Evolutionary conservation across 2,113 vertebrate species (phyloP), one percentile per base, ranked within the genome.

Genomic region (Ivindomyrus marchei): DNA sequence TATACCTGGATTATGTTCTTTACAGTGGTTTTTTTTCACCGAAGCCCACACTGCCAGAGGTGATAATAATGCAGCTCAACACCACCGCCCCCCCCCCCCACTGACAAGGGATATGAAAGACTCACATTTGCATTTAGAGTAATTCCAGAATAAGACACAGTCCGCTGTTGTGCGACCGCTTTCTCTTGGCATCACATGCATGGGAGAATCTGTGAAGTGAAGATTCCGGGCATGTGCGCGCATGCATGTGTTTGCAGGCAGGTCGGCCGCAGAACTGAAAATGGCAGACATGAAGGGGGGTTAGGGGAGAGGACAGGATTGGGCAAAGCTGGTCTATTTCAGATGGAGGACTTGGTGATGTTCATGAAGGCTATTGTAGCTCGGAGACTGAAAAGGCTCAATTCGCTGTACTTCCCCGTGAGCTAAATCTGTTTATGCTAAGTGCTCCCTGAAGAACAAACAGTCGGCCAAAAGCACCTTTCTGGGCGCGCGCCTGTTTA

Each of bases 321-420:
- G 90, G 91, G 91, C 83, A 89, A 90, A 91, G 88, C 92, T 92
- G 88, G 87, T 92, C 93, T 94, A 95, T 92, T 93, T 91, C 90
- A 92, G 91, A 91, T 90, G 88, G 89, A 91, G 91, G 91, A 92
- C 91, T 94, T 92, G 92, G 94, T 93, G 91, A 93, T 95, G 94
- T 94, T 94, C 94, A 91, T 94, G 93, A 93, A 94, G 93, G 92
- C 92, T 91, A 93, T 94, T 94, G 93, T 92, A 93, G 92, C 27
- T 5, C 91, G 89, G 89, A 93, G 92, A 94, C 91, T 93, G 93
- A 95, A 95, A 94, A 92, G 85, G 89, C 89, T 91, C 93, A 92
- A 91, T 80, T 27, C 85, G 24, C 2, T n/a, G 24, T 77, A 62
- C 15, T 89, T 80, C 87, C 83, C 84, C 36, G 45, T 50, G 66